phyloP scores from a whole-genome alignment of 64 coral and sea anemone species.

The Anthopleura sola region DNA sequence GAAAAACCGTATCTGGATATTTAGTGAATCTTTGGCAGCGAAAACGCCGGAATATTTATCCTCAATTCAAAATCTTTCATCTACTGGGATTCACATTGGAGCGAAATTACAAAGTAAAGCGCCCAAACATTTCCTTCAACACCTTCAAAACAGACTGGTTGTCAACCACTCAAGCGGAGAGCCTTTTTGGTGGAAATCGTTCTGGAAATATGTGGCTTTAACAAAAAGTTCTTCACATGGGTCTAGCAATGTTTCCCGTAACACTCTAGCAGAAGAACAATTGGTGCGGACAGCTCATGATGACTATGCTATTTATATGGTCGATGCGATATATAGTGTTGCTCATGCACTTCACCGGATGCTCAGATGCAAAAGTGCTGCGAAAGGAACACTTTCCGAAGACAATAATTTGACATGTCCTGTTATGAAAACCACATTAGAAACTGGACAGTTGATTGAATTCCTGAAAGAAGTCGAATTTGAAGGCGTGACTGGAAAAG shows the following conservation, averaged over 20 bases:
- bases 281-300: not conserved
- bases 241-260: not conserved
- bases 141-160: not conserved
- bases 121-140: not conserved
- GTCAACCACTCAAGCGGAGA: not conserved
- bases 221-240: too few relatives aligned
- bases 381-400: not conserved
- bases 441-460: not conserved
- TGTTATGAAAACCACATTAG: not conserved
- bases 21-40: conserved; percentile 10
- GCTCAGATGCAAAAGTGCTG: conserved; percentile 18
- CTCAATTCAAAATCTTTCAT: not conserved
- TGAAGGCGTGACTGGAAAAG: conserved; percentile 3
- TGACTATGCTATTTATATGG: conserved; percentile 25
- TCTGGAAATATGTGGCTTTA: not conserved
- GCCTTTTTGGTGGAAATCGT: conserved; percentile 15
- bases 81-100: conserved; percentile 2
- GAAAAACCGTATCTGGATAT: conserved; percentile 25
- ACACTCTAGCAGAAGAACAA: not conserved
- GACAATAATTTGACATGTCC: not conserved
- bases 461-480: conserved; percentile 49
- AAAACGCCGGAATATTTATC: not conserved
- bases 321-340: conserved; percentile 45
- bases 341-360: conserved; percentile 43
- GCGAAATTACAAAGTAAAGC: not conserved